A percentile compares a stretch with the other conserved stretches of the same genome.
Evolutionary conservation across 1,140 invertebrate species (phyloP).

Genomic region (Sitodiplosis mosellana): DNA sequence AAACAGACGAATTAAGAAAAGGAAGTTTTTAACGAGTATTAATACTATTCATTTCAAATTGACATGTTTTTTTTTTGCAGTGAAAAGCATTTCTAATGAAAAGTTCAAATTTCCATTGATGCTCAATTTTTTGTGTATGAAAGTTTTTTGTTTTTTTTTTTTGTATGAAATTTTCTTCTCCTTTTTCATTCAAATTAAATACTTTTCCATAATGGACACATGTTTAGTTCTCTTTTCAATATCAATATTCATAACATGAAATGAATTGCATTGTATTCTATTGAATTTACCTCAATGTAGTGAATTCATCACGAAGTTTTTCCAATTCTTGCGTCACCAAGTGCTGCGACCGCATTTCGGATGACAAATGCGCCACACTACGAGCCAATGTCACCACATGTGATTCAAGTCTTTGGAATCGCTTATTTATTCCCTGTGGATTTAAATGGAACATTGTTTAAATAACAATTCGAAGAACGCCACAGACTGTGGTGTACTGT

Average conservation of each 20-base stretch:
- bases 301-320: slow-evolving; percentile 64
- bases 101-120: too few relatives aligned
- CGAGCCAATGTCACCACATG: slow-evolving; percentile 81
- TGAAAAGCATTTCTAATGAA: too few relatives aligned
- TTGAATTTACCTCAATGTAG: slow-evolving; percentile 41
- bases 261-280: too few relatives aligned
- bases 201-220: too few relatives aligned
- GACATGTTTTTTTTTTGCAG: too few relatives aligned
- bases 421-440: slow-evolving; percentile 59
- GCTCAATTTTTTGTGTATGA: too few relatives aligned
- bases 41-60: too few relatives aligned
- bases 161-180: not conserved
- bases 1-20: not conserved
- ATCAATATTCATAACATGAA: too few relatives aligned
- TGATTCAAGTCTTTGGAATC: slow-evolving; percentile 77
- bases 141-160: not conserved
- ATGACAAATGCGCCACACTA: slow-evolving; percentile 81
- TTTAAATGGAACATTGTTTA: not conserved
- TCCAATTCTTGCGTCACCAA: slow-evolving; percentile 82
- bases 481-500: too few relatives aligned
- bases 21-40: too few relatives aligned
- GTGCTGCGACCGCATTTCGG: slow-evolving; percentile 81
- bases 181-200: too few relatives aligned
- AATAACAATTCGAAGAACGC: not conserved
- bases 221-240: too few relatives aligned